Base-by-base conservation (phyloP, 1,140 invertebrate species). In the Hermetia illucens region DNA sequence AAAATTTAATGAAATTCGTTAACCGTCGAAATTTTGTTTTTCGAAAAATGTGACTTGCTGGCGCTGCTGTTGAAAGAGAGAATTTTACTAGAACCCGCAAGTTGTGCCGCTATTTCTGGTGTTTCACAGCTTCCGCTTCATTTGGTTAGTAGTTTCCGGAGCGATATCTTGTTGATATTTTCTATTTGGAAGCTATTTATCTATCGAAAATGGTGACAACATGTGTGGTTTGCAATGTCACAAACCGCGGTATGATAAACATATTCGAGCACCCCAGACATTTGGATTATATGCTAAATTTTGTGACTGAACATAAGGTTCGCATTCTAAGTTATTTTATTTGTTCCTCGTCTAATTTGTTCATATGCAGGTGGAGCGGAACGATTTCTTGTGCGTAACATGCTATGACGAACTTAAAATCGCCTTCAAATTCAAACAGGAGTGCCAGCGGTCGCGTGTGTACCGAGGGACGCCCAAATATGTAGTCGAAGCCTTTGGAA, bases 241-340 rank as follows among this genome's bases (percentile, higher is more conserved):
- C 13, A 8, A 27, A 13, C 13, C 13, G 8, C 8, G 24, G 24
- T 9, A 27, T 27, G 24, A 27, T 27, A 8, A 27, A 13, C 24
- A 27, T 27, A 27, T 27, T 27, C 24, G 8, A 27, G 13, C 24
- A 27, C 13, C 24, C 24, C 8, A 27, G 13, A 8, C 8, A 27
- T 27, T 27, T 27, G 24, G 24, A 27, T 27, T 27, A 27, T 27
- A 27, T 27, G 24, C 13, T 27, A 27, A 27, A 27, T 27, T 27
- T 27, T 13, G 24, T 27, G 8, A 9, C 24, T 9, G 24, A 13
- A 27, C 24, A 27, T 27, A 8, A 27, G 24, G 24, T 27, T 27
- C 13, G 24, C 8, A 13, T 13, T 27, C 13, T 9, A 27, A 27
- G n/a, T n/a, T n/a, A n/a, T n/a, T n/a, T n/a, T n/a, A n/a, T 9